phyloP scores from a whole-genome alignment of 1,140 invertebrate species.

The Zophobas atratus region DNA sequence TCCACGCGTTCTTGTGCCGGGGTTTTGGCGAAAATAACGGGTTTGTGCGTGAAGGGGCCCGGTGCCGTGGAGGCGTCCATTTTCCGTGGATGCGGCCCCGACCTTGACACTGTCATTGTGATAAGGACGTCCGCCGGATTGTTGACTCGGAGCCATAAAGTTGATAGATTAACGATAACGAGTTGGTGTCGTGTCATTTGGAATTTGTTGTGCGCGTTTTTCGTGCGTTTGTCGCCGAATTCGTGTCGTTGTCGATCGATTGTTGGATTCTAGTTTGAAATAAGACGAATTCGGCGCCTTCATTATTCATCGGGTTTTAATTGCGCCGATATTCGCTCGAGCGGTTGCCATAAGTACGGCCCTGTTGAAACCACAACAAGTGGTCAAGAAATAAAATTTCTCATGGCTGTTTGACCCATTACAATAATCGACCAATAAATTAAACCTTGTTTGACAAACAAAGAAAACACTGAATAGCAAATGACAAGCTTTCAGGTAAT shows the following conservation, averaged over 20 bases:
- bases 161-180: constrained; percentile 39
- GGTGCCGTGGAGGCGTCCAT: background rate
- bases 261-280: too few relatives aligned
- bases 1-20: constrained; percentile 9
- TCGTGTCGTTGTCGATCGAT: too few relatives aligned
- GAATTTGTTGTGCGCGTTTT: constrained; percentile 8
- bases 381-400: constrained; percentile 21
- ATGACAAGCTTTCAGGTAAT: constrained; percentile 22
- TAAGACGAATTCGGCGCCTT: background rate
- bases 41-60: too few relatives aligned
- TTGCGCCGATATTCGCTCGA: background rate
- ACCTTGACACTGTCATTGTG: constrained; percentile 31
- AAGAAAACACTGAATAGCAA: constrained; percentile 15
- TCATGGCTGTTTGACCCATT: background rate
- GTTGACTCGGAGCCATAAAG: constrained; percentile 28
- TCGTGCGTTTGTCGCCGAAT: background rate
- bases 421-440: constrained; percentile 6
- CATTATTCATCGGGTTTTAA: constrained; percentile 14
- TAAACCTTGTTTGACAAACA: constrained; percentile 1
- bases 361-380: constrained; percentile 19
- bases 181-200: constrained; percentile 5
- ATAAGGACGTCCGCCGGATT: constrained; percentile 19
- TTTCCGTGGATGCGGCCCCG: background rate
- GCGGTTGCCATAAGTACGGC: constrained; percentile 4
- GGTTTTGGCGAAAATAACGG: too few relatives aligned